Evolutionary conservation across 2,888 invertebrate genomes (phyloP), one percentile per base, ranked within the genome.

Genomic region (Tineola bisselliella): DNA sequence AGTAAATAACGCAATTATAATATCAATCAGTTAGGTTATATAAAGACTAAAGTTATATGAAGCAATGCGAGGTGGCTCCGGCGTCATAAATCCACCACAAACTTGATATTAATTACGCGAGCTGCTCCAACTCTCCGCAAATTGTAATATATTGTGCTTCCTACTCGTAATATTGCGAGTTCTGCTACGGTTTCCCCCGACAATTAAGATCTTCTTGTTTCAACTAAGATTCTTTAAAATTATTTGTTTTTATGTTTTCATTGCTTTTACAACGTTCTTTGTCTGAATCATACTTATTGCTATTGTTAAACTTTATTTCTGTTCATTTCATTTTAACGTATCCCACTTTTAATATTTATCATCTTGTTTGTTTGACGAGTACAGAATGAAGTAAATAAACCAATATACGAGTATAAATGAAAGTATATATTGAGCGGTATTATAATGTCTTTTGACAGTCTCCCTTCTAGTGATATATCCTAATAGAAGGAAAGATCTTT

Each of bases 21-120:
- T 1, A 38, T 38, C 38, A 38, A 38, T 38, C 10, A 38, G 10
- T 48, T 15, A n/a, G 13, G 10, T 3, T 18, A 48, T 11, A 48
- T 48, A 48, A 48, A 18, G 5, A 15, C 48, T 48, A 48, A 54
- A 54, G 5, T 25, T 25, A 19, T 15, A 48, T 38, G 48, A 48
- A 48, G 48, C 1, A 48, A n/a, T 15, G 48, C 15, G 25, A 25
- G 63, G 66, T 61, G 60, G 48, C 10, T 60, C 63, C 62, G 63
- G 66, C 62, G 64, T 66, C 66, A 73, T 79, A 79, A 79, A 80
- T 79, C 76, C 74, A 75, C 75, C 68, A 71, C 79, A 76, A 81
- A 82, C 78, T 81, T 82, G 78, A 77, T 83, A 84, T 82, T 84
- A 83, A 84, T 83, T 83, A 82, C 80, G 70, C 64, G 66, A 66